Evolutionary conservation across 2,797 vertebrate genomes (phyloP).

Genomic region (Bucorvus abyssinicus): DNA sequence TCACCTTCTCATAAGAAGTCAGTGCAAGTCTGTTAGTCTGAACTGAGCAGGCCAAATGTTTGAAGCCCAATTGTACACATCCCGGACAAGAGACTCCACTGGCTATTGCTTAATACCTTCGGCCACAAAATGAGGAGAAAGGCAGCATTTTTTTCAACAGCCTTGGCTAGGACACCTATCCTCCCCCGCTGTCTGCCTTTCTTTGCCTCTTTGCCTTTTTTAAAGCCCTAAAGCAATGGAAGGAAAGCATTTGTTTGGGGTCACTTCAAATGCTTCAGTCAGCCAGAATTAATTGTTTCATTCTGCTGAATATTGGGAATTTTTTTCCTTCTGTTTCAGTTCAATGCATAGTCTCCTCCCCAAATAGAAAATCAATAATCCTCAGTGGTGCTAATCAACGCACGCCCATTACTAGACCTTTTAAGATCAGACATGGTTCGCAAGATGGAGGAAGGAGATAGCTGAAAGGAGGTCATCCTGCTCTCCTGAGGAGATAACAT

Average conservation of each 20-base stretch:
- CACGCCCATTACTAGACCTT: not conserved
- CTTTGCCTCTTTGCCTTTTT: not conserved
- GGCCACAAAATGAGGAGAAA: not conserved
- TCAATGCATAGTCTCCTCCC: not conserved
- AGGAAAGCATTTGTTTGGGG: not conserved
- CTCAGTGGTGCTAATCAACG: not conserved
- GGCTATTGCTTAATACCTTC: not conserved
- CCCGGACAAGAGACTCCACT: not conserved
- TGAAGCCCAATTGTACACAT: not conserved
- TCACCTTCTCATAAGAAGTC: not conserved
- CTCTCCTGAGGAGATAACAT: not conserved
- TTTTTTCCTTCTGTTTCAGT: not conserved
- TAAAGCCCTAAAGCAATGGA: not conserved
- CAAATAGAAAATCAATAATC: not conserved
- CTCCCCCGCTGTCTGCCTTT: not conserved
- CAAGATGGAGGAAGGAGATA: not conserved
- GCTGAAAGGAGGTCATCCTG: not conserved
- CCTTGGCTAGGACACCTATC: not conserved
- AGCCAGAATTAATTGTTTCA: not conserved
- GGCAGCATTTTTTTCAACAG: not conserved
- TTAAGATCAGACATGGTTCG: not conserved
- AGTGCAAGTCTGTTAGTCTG: not conserved
- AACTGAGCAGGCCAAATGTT: not conserved
- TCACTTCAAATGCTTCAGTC: slow-evolving; percentile 3
- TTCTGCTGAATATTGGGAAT: slow-evolving; percentile 1